Conservation (phyloP, 2,888 invertebrate genomes). For the Caenorhabditis sp. region DNA sequence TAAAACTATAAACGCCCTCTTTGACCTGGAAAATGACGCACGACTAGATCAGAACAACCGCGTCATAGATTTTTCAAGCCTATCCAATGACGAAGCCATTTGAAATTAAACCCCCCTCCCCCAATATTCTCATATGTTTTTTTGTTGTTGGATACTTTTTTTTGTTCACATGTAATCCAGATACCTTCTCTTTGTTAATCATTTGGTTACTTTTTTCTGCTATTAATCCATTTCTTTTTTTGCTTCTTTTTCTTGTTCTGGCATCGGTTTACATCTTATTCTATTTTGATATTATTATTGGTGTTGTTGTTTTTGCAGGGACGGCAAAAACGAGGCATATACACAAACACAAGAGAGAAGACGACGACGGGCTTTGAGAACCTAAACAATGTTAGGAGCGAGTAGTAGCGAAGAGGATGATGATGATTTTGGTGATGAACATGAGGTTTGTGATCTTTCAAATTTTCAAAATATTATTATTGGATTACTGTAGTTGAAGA, state of each 20-base stretch:
- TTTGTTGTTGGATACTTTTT: conserved; percentile 26
- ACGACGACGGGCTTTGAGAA: neutral
- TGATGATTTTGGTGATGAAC: conserved; percentile 64
- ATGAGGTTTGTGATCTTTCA: conserved; percentile 31
- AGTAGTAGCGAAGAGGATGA: conserved; percentile 71
- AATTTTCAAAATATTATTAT: neutral
- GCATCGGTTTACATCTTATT: neutral
- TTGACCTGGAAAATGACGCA: no score
- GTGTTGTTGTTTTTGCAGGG: neutral
- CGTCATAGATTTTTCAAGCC: no score
- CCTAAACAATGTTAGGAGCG: conserved; percentile 69
- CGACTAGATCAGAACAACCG: no score
- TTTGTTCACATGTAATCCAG: conserved; percentile 18
- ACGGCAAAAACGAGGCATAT: neutral
- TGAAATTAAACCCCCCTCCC: conserved; percentile 9
- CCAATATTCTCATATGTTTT: conserved; percentile 18
- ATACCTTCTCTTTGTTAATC: conserved; percentile 6
- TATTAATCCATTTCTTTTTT: conserved; percentile 10
- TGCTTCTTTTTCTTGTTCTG: neutral
- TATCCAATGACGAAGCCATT: no score
- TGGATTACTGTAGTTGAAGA: no score
- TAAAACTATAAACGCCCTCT: no score
- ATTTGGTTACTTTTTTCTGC: neutral
- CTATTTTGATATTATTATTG: conserved; percentile 1
- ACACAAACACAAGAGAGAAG: neutral